Evolutionary conservation across 2,888 invertebrate genomes (phyloP).

Genomic region (Vannuccia rotundouncinata): DNA sequence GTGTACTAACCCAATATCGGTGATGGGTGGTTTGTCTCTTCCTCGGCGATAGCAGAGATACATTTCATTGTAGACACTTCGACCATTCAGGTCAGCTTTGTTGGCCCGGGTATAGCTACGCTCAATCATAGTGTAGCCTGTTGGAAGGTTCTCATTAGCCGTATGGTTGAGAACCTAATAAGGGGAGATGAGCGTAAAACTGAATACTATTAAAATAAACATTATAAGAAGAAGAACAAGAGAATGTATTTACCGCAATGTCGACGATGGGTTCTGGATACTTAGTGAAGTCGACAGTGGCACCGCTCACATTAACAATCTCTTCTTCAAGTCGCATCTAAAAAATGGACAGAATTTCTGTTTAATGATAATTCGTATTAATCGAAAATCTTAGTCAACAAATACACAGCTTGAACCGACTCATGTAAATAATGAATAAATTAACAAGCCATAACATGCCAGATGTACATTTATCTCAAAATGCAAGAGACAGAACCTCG

Average conservation of each 20-base stretch:
- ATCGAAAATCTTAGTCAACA: too few relatives aligned
- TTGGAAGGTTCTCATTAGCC: neutral
- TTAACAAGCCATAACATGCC: too few relatives aligned
- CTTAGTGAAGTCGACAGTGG: constrained; percentile 1
- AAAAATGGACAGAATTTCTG: too few relatives aligned
- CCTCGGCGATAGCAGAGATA: constrained; percentile 85
- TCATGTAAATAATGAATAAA: too few relatives aligned
- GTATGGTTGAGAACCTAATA: neutral
- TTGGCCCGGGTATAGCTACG: neutral
- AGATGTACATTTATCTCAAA: too few relatives aligned
- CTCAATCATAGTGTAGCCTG: neutral
- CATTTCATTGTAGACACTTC: constrained; percentile 85
- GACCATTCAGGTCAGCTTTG: constrained; percentile 89
- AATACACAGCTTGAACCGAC: too few relatives aligned
- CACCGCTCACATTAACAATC: neutral
- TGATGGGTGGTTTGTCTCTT: constrained; percentile 85
- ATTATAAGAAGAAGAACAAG: neutral
- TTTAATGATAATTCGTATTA: too few relatives aligned
- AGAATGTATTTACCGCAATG: neutral
- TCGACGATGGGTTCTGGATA: constrained; percentile 21
- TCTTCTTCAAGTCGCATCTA: too few relatives aligned
- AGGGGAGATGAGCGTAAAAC: too few relatives aligned
- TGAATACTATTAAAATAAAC: neutral
- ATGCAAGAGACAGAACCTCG: too few relatives aligned
- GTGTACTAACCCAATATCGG: constrained; percentile 77